Evolutionary conservation across 2,113 vertebrate species (phyloP), one percentile per base, ranked within the genome.

Genomic region (Maccullochella peelii): DNA sequence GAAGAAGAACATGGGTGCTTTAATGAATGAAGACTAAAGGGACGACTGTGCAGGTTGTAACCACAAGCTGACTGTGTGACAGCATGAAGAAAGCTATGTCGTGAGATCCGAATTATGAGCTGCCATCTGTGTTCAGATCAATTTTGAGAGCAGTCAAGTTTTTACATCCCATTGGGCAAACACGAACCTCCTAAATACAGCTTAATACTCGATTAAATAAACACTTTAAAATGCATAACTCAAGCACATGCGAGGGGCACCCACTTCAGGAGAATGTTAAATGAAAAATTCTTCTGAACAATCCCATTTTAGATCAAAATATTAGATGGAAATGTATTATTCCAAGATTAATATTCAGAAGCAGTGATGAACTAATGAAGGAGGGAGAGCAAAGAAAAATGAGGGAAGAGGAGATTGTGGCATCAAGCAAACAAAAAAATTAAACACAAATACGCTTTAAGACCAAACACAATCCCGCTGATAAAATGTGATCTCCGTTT

Each of bases 71-170:
- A 69, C 65, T 74, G 72, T 30, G 54, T 80, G 81, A 72, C 52
- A 88, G 50, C 74, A 15, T 11, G 67, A 54, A 68, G 69, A 59
- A 62, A 52, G 73, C 57, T n/a, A 62, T 49, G 55, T 63, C 23
- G 18, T 36, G 68, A 77, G 77, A 79, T 71, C 27, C 4, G 21
- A 80, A 73, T 87, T 58, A 57, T 72, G 25, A 80, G 65, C 66
- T 70, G 68, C 74, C 77, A 69, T 89, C 72, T 81, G 79, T 55
- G 59, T 67, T 78, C 20, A 18, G 67, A 77, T 57, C 65, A 78
- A 36, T 82, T 80, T 42, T 63, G n/a, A 75, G 16, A 77, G 68
- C 67, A 79, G 84, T 79, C 65, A 76, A 7, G 25, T 57, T 81
- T 78, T 73, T 44, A 57, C 27, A 66, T 78, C 49, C 52, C n/a